These are phyloP conservation scores for Tokudaia muenninki DNA, from an alignment of 2,797 vertebrate species.

Conservation along the genomic window DNA sequence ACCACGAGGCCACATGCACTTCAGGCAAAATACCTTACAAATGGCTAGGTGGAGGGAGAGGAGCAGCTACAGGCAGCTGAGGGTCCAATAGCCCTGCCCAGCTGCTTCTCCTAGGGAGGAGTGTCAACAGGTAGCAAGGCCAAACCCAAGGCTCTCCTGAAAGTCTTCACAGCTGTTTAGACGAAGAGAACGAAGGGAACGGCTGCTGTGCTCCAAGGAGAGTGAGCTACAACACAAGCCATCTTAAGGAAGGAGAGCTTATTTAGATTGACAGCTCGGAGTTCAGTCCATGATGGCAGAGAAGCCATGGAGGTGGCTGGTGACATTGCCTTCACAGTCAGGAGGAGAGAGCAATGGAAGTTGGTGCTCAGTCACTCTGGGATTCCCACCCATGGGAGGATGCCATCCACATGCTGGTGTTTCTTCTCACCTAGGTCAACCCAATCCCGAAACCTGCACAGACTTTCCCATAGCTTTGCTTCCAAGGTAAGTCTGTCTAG, in stretches of 20 bases:
- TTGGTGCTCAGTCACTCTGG: neutral
- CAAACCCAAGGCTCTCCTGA: accelerated
- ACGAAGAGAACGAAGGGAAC: too few species aligned
- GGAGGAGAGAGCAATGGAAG: neutral
- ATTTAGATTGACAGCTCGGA: neutral
- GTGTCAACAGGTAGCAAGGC: neutral
- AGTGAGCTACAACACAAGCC: too few species aligned
- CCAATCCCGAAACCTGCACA: neutral
- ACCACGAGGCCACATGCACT: neutral
- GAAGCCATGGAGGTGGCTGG: neutral
- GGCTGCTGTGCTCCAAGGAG: neutral
- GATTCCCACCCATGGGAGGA: neutral
- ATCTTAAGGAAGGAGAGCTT: neutral
- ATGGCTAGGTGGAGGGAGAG: neutral
- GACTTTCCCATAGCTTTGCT: neutral
- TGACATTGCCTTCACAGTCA: neutral
- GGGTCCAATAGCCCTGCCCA: neutral
- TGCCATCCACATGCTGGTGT: neutral
- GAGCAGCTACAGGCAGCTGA: too few species aligned
- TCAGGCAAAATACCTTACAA: neutral
- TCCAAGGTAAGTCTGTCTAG: neutral
- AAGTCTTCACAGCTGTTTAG: neutral
- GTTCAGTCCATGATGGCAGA: neutral
- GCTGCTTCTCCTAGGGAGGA: neutral
- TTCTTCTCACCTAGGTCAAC: neutral